Base-by-base conservation (phyloP, 2,888 invertebrate genomes). In the Chrysotoxum bicinctum region DNA sequence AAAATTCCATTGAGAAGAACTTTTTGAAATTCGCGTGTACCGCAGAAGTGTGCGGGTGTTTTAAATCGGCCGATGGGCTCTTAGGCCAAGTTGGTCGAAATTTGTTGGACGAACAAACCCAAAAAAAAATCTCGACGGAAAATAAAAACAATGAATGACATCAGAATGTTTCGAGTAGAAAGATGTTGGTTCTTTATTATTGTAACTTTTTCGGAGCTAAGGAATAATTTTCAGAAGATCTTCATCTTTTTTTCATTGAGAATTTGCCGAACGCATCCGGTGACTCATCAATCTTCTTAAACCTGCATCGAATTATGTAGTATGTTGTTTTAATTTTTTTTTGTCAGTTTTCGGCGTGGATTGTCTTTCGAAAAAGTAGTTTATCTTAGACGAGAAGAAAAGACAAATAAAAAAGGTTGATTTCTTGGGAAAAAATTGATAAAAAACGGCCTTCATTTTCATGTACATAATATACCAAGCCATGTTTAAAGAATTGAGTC, bases 1-100 rank as follows among this genome's bases (percentile, higher is more conserved):
- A 85, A 85, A 85, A 85, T 85, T 85, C 85, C 85, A 85, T 85
- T 85, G 45, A 85, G 79, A 76, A 79, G 70, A 37, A 26, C 26
- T 62, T 74, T 79, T 76, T 30, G 48, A 74, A 56, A 74, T 73
- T 74, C 80, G 75, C 68, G 58, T 73, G 73, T 43, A 60, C 56
- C 48, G 69, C 68, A 45, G 56, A 10, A 14, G 48, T 37, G 58
- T 68, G 58, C 45, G 62, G 68, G 73, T 74, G 80, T 19, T 19
- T n/a, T 4, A 60, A 69, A 16, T 69, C 19, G 54, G 14, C 19
- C 4, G 50, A 45, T 50, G 14, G 30, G 30, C 16, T 66, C 45
- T 64, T 12, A 19, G 40, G 32, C 64, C n/a, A 23, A 21, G 7
- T 43, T 40, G 1, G 16, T 30, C 16, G n/a, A 48, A n/a, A 7